Conservation (phyloP, 37 sponge, comb jelly and placozoan species). For the Agelas oroides region DNA sequence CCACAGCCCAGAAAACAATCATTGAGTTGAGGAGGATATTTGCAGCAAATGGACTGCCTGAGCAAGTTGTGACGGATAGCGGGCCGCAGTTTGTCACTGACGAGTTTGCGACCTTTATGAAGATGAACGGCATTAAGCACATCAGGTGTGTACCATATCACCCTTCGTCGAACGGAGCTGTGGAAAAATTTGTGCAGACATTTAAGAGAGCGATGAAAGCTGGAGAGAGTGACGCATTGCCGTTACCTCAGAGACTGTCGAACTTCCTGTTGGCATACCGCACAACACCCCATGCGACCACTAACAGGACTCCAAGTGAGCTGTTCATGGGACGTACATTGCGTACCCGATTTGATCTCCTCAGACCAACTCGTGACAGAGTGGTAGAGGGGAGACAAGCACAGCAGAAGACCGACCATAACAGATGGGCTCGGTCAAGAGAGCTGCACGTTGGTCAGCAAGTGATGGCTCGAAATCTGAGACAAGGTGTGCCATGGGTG, state of each 20-base stretch:
- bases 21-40: constrained; percentile 11
- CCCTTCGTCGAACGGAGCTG: constrained; percentile 20
- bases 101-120: constrained; percentile 36
- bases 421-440: background rate
- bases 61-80: constrained; percentile 10
- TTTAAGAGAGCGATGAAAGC: constrained; percentile 1
- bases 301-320: background rate
- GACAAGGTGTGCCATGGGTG: too few species aligned
- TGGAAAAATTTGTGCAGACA: constrained; percentile 49
- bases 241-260: background rate
- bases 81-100: constrained; percentile 7
- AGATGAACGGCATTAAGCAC: constrained; percentile 38
- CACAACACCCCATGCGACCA: constrained; percentile 1
- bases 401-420: too few species aligned
- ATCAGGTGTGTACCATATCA: constrained; percentile 53
- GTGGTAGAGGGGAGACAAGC: too few species aligned
- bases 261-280: background rate
- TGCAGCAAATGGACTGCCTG: constrained; percentile 50
- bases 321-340: background rate
- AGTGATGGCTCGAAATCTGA: background rate
- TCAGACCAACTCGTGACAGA: too few species aligned
- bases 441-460: background rate
- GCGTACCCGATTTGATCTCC: background rate
- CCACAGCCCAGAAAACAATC: constrained; percentile 20
- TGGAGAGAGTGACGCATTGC: too few species aligned